Conservation (phyloP, 1,140 invertebrate species). For the Apis laboriosa region DNA sequence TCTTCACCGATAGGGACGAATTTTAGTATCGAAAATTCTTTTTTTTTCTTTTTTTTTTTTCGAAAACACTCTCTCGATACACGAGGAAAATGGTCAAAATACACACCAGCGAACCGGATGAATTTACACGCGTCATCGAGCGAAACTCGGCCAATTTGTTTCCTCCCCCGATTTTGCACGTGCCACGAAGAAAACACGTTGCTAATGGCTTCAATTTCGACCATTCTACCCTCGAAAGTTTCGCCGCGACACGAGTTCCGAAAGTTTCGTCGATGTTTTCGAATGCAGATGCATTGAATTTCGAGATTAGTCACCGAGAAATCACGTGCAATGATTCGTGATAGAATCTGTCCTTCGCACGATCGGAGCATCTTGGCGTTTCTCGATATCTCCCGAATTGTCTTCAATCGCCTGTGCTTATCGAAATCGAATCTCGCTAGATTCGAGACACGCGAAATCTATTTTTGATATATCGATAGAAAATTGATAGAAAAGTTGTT, state of each 20-base stretch:
- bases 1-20: not conserved
- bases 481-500: not conserved
- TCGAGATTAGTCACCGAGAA: not conserved
- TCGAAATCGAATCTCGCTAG: not conserved
- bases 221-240: not conserved
- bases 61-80: too few relatives aligned
- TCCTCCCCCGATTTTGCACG: not conserved
- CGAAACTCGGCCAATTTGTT: constrained; percentile 8
- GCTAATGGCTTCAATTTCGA: constrained; percentile 8
- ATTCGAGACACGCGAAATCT: not conserved
- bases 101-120: not conserved
- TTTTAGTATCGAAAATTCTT: not conserved
- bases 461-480: too few relatives aligned
- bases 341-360: not conserved
- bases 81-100: too few relatives aligned
- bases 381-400: not conserved
- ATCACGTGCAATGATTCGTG: not conserved
- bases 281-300: not conserved
- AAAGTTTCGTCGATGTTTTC: not conserved
- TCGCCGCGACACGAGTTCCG: not conserved
- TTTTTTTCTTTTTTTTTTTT: not conserved
- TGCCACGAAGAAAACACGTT: constrained; percentile 8
- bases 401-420: not conserved
- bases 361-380: not conserved
- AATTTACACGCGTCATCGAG: not conserved